Base-by-base conservation (phyloP, 2,888 invertebrate genomes). In the Lasioglossum figueresi region DNA sequence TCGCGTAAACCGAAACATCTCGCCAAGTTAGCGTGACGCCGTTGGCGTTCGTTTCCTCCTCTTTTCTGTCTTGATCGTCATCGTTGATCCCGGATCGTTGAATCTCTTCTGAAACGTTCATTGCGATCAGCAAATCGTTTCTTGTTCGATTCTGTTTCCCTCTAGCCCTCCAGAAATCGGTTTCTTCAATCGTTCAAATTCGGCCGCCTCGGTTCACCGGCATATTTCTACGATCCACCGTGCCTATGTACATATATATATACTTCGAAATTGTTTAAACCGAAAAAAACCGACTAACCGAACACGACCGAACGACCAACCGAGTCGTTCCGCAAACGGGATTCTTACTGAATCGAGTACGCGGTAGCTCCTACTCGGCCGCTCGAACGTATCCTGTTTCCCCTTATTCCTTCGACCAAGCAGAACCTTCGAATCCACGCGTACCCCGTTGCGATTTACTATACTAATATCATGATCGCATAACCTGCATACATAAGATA, bases 11-110 rank as follows among this genome's bases (percentile, higher is more conserved):
- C 63, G 97, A 97, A 0, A 98, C 95, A 93, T 98, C 97, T 73
- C 97, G 96, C 98, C 98, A 98, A 0, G 97, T 97, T 48, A 98
- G 95, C 0, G 98, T 98, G 75, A 97, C 96, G 0, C 97, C 97
- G 72, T 97, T 96, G 27, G 12, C 52, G 27, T 59, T 31, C 1
- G 56, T 43, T 4, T 43, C 43, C n/a, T 66, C 45, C 16, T 56
- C 43, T 10, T 40, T 71, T 16, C 45, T 12, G 6, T 8, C 4
- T 5, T 0, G 14, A 14, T 12, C 27, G 10, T 34, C 23, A 4
- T 31, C 0, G 12, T 16, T 34, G 19, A 40, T 40, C 0, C 8
- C 16, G 4, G 45, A 70, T 19, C 45, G 48, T 0, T 10, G 19
- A 59, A 1, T 34, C 16, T 31, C 43, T 19, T 71, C 52, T 4